Conservation (phyloP, 2,113 vertebrate genomes). For the Suricata suricatta region DNA sequence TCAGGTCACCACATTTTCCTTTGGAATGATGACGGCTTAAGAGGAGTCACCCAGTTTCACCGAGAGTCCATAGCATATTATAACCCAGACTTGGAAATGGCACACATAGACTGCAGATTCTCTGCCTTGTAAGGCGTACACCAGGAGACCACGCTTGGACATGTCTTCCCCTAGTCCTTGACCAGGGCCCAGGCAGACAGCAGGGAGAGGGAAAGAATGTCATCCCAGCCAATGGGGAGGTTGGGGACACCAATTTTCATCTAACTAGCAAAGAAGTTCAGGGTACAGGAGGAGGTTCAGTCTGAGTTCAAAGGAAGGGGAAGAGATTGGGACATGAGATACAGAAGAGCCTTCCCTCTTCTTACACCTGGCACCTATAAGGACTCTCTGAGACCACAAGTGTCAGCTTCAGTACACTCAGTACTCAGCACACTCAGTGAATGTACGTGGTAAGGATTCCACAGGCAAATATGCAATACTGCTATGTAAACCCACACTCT, state of each 20-base stretch:
- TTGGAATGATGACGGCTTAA: neutral
- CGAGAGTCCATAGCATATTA: neutral
- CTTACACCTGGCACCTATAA: neutral
- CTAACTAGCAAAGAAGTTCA: neutral
- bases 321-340: neutral
- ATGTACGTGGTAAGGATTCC: neutral
- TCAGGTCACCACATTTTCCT: neutral
- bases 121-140: neutral
- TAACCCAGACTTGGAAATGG: neutral
- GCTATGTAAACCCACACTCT: neutral
- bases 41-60: neutral
- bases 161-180: neutral
- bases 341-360: neutral
- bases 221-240: neutral
- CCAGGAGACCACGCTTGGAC: neutral
- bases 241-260: neutral
- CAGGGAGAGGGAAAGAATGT: neutral
- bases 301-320: neutral
- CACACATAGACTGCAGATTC: neutral
- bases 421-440: neutral
- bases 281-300: neutral
- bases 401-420: neutral
- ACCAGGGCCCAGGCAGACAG: neutral
- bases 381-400: neutral
- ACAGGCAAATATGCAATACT: neutral